Evolutionary conservation across 64 coral and sea anemone species (phyloP), one percentile per base, ranked within the genome.

Genomic region (Dendronephthya gigantea): DNA sequence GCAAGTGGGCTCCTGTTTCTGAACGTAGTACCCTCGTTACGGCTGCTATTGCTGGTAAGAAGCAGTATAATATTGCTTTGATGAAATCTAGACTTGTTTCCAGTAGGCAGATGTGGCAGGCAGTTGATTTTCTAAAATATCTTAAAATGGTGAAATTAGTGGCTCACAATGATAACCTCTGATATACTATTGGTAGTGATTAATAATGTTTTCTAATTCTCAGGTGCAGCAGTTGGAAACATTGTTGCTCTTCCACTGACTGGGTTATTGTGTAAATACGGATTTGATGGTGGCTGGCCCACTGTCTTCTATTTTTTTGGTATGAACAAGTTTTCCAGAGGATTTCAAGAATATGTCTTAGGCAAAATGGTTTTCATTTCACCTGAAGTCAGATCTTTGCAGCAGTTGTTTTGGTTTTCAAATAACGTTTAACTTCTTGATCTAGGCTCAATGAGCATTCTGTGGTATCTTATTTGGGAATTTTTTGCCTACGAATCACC

Each of bases 231-330:
- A 68, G 93, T 98, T 83, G 95, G 95, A 45, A 98, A 98, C 36
- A 98, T 98, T 76, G 90, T 98, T 35, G 95, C 95, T 15, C 93
- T 98, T 84, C 95, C 95, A 19, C 48, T 93, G 31, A 91, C 92
- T 11, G 95, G 95, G 29, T 84, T 98, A 17, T 68, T 98, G 15
- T 93, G 89, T 35, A 98, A 93, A 82, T 98, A 98, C 38, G 95
- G 95, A 66, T 98, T 98, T 85, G 95, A 98, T 70, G 68, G 92
- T 33, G 95, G 95, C 35, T 98, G 95, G 95, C 95, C 95, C 19
- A 93, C 95, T 83, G 95, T 98, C 69, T 98, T 98, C 83, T 98
- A 98, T 65, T 93, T 87, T 25, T 93, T 98, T 91, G 95, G 95
- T 98, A 85, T 74, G 87, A 49, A 9, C 22, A 8, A 36, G 27